Evolutionary conservation across 2,888 invertebrate genomes (phyloP).

Genomic region (Harpalus rubripes): DNA sequence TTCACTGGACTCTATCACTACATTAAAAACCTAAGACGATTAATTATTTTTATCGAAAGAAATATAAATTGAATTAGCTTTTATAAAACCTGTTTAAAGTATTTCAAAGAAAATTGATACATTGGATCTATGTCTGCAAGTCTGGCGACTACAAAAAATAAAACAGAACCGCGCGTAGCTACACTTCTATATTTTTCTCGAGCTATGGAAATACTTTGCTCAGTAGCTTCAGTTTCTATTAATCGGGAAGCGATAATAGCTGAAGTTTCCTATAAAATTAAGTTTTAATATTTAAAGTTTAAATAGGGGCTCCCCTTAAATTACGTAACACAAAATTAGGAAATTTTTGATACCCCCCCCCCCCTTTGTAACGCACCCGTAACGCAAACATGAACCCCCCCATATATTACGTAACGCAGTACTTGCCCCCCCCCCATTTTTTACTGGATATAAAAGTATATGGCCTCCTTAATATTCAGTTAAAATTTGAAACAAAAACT

Average conservation of each 20-base stretch:
- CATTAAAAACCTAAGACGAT: constrained; percentile 84
- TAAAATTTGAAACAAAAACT: no score
- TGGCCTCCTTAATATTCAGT: no score
- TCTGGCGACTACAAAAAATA: constrained; percentile 94
- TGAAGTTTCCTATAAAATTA: constrained; percentile 86
- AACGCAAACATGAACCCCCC: no score
- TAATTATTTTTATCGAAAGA: constrained; percentile 66
- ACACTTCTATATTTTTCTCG: constrained; percentile 92
- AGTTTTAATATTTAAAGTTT: constrained; percentile 3
- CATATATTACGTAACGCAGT: no score
- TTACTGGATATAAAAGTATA: no score
- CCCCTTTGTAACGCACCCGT: no score
- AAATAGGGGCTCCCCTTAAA: no score
- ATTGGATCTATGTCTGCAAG: constrained; percentile 95
- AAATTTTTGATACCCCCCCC: no score
- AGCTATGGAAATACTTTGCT: constrained; percentile 90
- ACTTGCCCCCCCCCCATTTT: no score
- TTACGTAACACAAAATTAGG: no score
- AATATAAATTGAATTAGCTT: constrained; percentile 18
- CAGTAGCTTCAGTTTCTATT: constrained; percentile 92
- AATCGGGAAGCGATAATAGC: constrained; percentile 93
- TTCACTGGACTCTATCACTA: constrained; percentile 88
- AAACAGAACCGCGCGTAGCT: constrained; percentile 91
- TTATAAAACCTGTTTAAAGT: constrained; percentile 86
- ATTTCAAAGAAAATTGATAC: constrained; percentile 97